Base-by-base conservation (phyloP, 1,140 invertebrate genomes). In the Anastrepha ludens region DNA sequence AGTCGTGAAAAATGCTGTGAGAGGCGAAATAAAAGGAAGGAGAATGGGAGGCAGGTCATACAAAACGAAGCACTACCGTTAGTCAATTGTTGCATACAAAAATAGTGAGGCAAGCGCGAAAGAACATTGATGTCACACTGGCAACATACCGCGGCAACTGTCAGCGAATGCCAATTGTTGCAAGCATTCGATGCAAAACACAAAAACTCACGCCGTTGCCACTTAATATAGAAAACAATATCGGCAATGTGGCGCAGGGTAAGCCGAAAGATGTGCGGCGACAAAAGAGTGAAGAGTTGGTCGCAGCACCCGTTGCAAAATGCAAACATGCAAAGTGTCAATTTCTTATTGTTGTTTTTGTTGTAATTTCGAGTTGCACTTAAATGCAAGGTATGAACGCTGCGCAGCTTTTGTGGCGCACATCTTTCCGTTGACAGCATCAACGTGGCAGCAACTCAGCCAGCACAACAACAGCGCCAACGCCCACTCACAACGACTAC, bases 111-210 rank as follows among this genome's bases (percentile, higher is more conserved):
- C 7, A 81, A 81, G n/a, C 29, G 74, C 17, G 17, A 81, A 81
- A 81, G 55, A 81, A 9, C 74, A 55, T 81, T 29, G 47, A 20
- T 55, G 47, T 81, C 74, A 81, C 47, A 81, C 47, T 55, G 6
- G 74, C 47, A 81, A 81, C 74, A 58, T 47, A 47, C 74, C 8
- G 47, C 55, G 74, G 74, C 74, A 81, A 81, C 74, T 50, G 74
- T 81, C 17, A 50, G 74, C n/a, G 74, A 55, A 58, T 81, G 74
- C 41, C 74, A 81, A 81, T 81, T 81, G 74, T 81, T 50, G 74
- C 44, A 74, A 44, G 5, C 11, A 11, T 74, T 81, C 2, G 6
- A 11, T 47, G 55, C 47, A 81, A 81, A 81, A 50, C 39, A 47
- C 11, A 74, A 74, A 47, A 74, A 81, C 17, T 55, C 11, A 74